Evolutionary conservation across 2,113 vertebrate genomes (phyloP).

Genomic region (Electrona antarctica): DNA sequence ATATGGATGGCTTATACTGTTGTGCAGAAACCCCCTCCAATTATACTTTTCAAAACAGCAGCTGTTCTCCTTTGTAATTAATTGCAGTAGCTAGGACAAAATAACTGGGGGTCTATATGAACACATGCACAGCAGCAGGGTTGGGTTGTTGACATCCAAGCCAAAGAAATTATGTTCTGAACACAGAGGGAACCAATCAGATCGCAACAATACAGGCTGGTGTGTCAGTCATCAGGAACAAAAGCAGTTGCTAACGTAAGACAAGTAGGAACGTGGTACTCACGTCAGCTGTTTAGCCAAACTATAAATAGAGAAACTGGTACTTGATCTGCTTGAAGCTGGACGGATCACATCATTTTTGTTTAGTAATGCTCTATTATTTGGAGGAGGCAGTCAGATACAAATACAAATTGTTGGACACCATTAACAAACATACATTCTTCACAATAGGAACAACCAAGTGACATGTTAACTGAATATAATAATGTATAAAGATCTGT

Average conservation of each 20-base stretch:
- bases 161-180: constrained; percentile 41
- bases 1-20: no score
- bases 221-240: constrained; percentile 52
- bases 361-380: constrained; percentile 26
- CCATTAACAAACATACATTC: no score
- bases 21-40: no score
- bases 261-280: constrained; percentile 65
- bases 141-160: constrained; percentile 31
- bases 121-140: neutral
- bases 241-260: constrained; percentile 66
- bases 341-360: constrained; percentile 19
- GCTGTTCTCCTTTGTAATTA: no score
- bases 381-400: neutral
- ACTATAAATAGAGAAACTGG: constrained; percentile 69
- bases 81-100: neutral
- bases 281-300: constrained; percentile 69
- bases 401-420: no score
- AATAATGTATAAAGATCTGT: no score
- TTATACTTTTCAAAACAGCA: neutral
- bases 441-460: no score
- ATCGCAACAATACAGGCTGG: constrained; percentile 34
- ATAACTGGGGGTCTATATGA: constrained; percentile 1
- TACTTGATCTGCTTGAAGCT: constrained; percentile 10
- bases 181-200: neutral
- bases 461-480: no score